Base-by-base conservation (phyloP, 2,113 vertebrate genomes). In the Sula dactylatra region DNA sequence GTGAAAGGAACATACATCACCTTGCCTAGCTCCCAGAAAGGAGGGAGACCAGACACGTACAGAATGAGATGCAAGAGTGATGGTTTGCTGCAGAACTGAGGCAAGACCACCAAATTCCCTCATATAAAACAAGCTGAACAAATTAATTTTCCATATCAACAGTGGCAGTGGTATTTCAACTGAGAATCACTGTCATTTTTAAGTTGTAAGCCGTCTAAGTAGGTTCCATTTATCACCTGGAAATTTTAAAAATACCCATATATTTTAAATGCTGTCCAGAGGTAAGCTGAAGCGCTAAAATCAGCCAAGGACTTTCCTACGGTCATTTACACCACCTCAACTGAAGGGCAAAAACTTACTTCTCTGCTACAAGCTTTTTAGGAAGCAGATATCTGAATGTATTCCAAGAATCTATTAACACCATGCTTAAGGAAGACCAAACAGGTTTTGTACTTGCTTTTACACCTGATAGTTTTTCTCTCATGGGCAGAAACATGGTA, bases 331-430 rank as follows among this genome's bases (percentile, higher is more conserved):
- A 66, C 14, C 14, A 74, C 17, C 14, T 31, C 56, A 47, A 0
- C 22, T 29, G 45, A 93, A 77, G 36, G 62, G 36, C 25, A 62
- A 15, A 32, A 72, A 58, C 31, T 70, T 16, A 55, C n/a, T 81
- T 92, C 50, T 84, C 69, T 91, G 50, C 59, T 67, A 66, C 38
- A 44, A 74, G 59, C 31, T 36, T 84, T 93, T 92, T 81, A 94
- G 32, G 29, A 86, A 50, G 74, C 29, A 90, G 92, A 34, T 81
- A 50, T 8, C 47, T 88, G 90, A 83, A 82, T 74, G 32, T 62
- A 66, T 93, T 90, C 88, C 64, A 90, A 93, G n/a, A 70, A 50
- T 55, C 25, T 95, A 65, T 87, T 90, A 93, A 88, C 71, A 71
- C 7, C 0, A 0, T 40, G 52, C 59, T 65, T 77, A 86, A 92